These are phyloP conservation scores for Camelus dromedarius DNA, from an alignment of 2,113 vertebrate species.

Conservation along the genomic window DNA sequence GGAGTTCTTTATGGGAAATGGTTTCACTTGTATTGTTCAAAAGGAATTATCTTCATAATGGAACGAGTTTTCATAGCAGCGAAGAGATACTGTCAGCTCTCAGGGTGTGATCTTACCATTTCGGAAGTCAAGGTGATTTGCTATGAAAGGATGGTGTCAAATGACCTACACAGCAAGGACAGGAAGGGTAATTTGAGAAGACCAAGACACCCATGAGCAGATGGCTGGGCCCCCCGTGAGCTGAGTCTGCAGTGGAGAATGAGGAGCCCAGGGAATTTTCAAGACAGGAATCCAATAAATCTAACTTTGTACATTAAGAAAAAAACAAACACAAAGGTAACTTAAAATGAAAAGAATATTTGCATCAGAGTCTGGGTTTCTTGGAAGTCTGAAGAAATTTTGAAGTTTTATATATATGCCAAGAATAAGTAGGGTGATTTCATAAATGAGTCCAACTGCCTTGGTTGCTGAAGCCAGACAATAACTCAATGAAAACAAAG, in stretches of 20 bases:
- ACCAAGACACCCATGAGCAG: not conserved
- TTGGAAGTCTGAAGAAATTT: not conserved
- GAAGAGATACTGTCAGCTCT: not conserved
- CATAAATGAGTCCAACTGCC: not conserved
- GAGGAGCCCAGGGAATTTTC: not conserved
- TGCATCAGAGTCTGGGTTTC: not conserved
- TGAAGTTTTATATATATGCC: not conserved
- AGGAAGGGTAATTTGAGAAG: not conserved
- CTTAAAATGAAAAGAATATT: not conserved
- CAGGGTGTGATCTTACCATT: not conserved
- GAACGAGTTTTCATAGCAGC: not conserved
- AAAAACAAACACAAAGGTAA: not conserved
- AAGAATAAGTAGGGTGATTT: not conserved
- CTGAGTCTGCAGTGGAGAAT: not conserved
- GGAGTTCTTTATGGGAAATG: not conserved
- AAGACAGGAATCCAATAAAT: not conserved
- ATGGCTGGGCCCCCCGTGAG: not conserved
- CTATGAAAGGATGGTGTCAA: not conserved
- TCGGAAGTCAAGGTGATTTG: conserved; percentile 13
- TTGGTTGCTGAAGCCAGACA: not conserved
- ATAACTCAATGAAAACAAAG: not conserved
- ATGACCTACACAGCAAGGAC: not conserved
- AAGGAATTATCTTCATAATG: conserved; percentile 38
- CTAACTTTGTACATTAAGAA: not conserved
- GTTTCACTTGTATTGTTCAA: conserved; percentile 40